Conservation (phyloP, 2,113 vertebrate species). For the Syngnathus typhle region DNA sequence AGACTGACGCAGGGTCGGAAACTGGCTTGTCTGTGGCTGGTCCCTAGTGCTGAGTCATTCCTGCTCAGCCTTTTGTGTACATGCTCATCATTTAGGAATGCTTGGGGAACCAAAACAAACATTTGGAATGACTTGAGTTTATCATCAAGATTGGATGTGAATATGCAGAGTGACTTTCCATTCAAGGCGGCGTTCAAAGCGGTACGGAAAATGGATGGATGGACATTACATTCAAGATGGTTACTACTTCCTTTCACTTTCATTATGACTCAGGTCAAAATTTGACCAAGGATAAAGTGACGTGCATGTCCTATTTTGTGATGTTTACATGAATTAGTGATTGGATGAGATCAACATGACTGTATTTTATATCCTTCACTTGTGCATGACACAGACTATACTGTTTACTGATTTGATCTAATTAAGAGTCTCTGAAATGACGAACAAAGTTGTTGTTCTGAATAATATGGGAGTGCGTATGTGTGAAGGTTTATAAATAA, state of each 20-base stretch:
- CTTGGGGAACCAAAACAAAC: neutral
- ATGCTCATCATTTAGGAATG: neutral
- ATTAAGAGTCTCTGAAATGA: no score
- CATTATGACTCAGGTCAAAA: neutral
- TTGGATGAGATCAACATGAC: neutral
- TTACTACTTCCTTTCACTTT: neutral
- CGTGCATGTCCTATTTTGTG: neutral
- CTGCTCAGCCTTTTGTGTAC: neutral
- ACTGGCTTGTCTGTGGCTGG: neutral
- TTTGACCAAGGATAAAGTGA: neutral
- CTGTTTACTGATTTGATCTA: no score
- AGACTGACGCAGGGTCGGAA: neutral
- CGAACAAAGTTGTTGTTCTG: no score
- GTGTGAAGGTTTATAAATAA: no score
- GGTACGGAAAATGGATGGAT: no score
- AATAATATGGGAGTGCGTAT: no score
- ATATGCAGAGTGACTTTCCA: neutral
- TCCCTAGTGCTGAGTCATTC: constrained; percentile 6
- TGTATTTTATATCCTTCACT: neutral
- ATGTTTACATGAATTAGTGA: no score
- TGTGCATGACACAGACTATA: neutral
- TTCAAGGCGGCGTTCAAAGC: no score
- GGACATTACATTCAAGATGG: neutral
- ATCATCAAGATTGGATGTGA: neutral
- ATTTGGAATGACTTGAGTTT: neutral